Conservation (phyloP, 2,888 invertebrate genomes). For the Slavum lentiscoides region DNA sequence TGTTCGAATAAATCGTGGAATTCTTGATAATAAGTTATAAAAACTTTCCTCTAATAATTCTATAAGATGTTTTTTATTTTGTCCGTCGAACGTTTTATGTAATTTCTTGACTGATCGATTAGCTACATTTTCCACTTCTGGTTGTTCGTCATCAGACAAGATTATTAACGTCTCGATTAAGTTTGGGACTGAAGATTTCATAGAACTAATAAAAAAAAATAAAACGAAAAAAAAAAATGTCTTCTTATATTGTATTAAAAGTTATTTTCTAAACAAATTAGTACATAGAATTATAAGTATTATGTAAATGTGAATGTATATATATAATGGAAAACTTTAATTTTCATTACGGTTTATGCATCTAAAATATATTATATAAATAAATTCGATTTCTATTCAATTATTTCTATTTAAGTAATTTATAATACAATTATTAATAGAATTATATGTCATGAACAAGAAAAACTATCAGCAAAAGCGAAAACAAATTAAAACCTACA, state of each 20-base stretch:
- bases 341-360: not conserved
- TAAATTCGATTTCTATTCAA: not conserved
- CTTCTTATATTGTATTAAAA: too few relatives aligned
- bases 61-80: conserved; percentile 59
- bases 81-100: conserved; percentile 60
- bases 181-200: conserved; percentile 61
- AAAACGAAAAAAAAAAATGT: not conserved
- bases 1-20: conserved; percentile 69
- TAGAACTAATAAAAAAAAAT: conserved; percentile 59
- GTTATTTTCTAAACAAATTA: too few relatives aligned
- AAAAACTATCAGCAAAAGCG: too few relatives aligned
- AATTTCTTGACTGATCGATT: conserved; percentile 60
- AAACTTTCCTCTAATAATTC: conserved; percentile 68
- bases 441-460: too few relatives aligned
- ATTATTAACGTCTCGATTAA: conserved; percentile 71
- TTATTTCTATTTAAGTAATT: too few relatives aligned
- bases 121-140: conserved; percentile 63
- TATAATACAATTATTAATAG: too few relatives aligned
- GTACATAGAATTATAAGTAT: too few relatives aligned
- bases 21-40: conserved; percentile 64
- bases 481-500: too few relatives aligned
- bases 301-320: not conserved
- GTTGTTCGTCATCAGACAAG: conserved; percentile 69
- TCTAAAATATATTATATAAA: not conserved
- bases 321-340: not conserved